Evolutionary conservation across 2,797 vertebrate species (phyloP).

Genomic region (Myiotriccus ornatus): DNA sequence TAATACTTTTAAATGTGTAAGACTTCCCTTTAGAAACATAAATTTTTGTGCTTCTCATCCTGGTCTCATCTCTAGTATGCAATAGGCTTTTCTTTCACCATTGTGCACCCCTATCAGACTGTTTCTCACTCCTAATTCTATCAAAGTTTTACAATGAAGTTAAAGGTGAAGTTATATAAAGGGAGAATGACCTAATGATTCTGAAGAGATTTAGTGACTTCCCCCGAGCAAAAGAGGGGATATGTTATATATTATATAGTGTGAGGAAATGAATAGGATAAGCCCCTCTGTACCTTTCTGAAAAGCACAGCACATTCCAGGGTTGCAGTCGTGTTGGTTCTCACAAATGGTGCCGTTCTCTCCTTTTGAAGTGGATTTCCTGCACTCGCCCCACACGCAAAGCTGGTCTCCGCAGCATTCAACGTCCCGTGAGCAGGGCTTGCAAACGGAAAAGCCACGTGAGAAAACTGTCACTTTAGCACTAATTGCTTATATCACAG

Average conservation of each 20-base stretch:
- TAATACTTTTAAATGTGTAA: not conserved
- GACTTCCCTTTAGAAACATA: not conserved
- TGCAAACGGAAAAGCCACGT: not conserved
- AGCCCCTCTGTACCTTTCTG: constrained; percentile 80
- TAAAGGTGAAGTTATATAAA: too few relatives aligned
- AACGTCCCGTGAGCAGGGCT: constrained; percentile 86
- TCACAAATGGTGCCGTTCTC: constrained; percentile 90
- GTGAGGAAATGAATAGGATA: not conserved
- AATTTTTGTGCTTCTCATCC: not conserved
- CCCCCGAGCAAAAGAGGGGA: not conserved
- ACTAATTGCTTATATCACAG: accelerated
- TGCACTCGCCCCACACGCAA: constrained; percentile 91
- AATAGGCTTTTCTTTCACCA: not conserved
- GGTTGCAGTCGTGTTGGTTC: constrained; percentile 84
- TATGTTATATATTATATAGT: too few relatives aligned
- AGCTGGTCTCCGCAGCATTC: constrained; percentile 89
- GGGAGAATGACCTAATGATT: not conserved
- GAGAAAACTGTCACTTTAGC: not conserved
- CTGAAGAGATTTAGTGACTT: not conserved
- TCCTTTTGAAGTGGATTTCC: constrained; percentile 77
- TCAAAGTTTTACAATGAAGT: not conserved
- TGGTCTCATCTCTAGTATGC: not conserved
- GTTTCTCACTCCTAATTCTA: not conserved
- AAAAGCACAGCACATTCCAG: constrained; percentile 88
- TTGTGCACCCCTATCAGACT: not conserved